Base-by-base conservation (phyloP, 2,888 invertebrate genomes). In the Cacoxenus indagator region DNA sequence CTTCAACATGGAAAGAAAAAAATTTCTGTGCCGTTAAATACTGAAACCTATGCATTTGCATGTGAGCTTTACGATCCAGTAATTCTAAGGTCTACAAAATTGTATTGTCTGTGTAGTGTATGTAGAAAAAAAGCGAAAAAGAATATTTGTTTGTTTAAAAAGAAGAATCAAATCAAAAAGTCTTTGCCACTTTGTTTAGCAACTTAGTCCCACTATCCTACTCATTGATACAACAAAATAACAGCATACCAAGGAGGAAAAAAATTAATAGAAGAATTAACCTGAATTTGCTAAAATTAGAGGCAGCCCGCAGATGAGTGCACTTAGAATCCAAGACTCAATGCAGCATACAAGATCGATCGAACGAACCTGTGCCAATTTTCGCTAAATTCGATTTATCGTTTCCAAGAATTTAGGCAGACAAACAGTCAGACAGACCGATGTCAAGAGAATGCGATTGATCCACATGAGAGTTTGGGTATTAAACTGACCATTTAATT, bases 401-500 rank as follows among this genome's bases (percentile, higher is more conserved):
- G n/a, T 19, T 48, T 48, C 48, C 14, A 17, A n/a, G n/a, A 57
- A 57, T 57, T 37, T n/a, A n/a, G n/a, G n/a, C n/a, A 14, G 55
- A 5, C 27, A 27, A 57, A 57, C 57, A n/a, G 57, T 17, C n/a
- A 29, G 17, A 1, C 37, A 1, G 31, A 31, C 31, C n/a, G n/a
- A n/a, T n/a, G n/a, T n/a, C n/a, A n/a, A 31, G 57, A n/a, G n/a
- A 57, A 27, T 29, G 29, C 17, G 11, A 26, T n/a, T 27, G 26
- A 19, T 17, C 55, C 9, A 55, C 27, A 26, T 55, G 17, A 45
- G 31, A n/a, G 27, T 59, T 31, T 59, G 55, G 11, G 26, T n/a
- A 70, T 64, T 64, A 67, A 59, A 51, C 67, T 51, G 64, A 27
- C 67, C 69, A 78, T 79, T 82, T 79, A 82, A 82, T 81, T 81